Evolutionary conservation across 2,797 vertebrate genomes (phyloP), one percentile per base, ranked within the genome.

Genomic region (Premnoplex brunnescens): DNA sequence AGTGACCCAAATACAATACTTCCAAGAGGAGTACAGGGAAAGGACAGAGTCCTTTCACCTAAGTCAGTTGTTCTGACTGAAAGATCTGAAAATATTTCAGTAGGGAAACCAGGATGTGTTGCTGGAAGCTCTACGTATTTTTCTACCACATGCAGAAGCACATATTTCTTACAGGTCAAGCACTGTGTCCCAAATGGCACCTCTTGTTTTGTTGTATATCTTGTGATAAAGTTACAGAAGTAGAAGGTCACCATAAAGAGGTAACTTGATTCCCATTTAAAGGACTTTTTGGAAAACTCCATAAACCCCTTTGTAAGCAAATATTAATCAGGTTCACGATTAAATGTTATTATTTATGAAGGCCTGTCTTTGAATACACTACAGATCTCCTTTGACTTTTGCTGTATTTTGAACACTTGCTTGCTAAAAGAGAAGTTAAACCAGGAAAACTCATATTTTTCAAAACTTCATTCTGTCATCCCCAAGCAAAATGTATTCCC

Each of bases 301-400:
- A 69, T 91, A 73, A 88, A 75, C 23, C 39, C 18, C 24, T 89
- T 89, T 84, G 62, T 92, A 95, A 97, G 90, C 79, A 94, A 86
- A 69, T 86, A 84, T 81, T 72, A 90, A 79, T 67, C 63, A 59
- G 24, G 32, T 66, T 86, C 59, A 32, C 66, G 11, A 46, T 75
- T 89, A 81, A 83, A 93, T 58, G 21, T 17, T 55, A 8, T 89
- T 78, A 84, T 76, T 91, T 94, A 56, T 79, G 77, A 88, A 82
- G 39, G 7, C 13, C 19, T 88, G 43, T 81, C 73, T 88, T 66
- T 48, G 78, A 91, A 91, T 86, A 28, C 32, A 39, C 39, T 86
- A 14, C 76, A 88, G 69, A 54, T 52, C 85, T 89, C 54, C 41
- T 88, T 78, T 86, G 58, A 63, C 36, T 91, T 88, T 44, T 56